Base-by-base conservation (phyloP, 2,888 invertebrate species). In the Nomada lathburiana region DNA sequence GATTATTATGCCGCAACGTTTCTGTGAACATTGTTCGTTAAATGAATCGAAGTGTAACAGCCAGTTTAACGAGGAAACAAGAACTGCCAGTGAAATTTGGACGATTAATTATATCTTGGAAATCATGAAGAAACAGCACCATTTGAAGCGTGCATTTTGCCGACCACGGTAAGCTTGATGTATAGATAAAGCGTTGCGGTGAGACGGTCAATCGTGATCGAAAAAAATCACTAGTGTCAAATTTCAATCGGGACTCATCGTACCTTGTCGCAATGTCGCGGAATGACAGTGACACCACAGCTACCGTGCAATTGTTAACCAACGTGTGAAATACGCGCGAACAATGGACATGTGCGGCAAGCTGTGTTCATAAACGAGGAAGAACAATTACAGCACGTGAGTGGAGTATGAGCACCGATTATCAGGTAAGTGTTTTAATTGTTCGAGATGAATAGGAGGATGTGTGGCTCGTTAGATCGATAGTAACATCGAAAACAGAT, bases 361-460 rank as follows among this genome's bases (percentile, higher is more conserved):
- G 36, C 44, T 36, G 47, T 53, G 29, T n/a, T 44, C 1, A 36
- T 20, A 18, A 50, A 42, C 64, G 44, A 29, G 16, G 23, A 23
- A 13, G 26, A 78, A 82, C 64, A 36, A 70, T 80, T 62, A 53
- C 57, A 52, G 50, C 67, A 64, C 60, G 68, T 20, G 44, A 72
- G 26, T 23, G 68, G 63, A 83, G 60, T 26, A 79, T 75, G 79
- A 82, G 78, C 83, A 60, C 67, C 79, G 67, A 72, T 65, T 75
- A 64, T 72, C 82, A 76, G 83, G 83, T 82, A 53, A 44, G 83
- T 36, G 36, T 72, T 55, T 47, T 67, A 79, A 71, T 82, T 60
- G 67, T 23, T n/a, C 7, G 1, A 2, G 29, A 18, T 26, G 13
- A 67, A 70, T 36, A 11, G 11, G 47, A 16, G n/a, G 5, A 20